Percentiles rank a stretch among this genome's conserved stretches.
Evolutionary conservation across 2,797 vertebrate genomes (phyloP).

Genomic region (Coregonus ussuriensis): DNA sequence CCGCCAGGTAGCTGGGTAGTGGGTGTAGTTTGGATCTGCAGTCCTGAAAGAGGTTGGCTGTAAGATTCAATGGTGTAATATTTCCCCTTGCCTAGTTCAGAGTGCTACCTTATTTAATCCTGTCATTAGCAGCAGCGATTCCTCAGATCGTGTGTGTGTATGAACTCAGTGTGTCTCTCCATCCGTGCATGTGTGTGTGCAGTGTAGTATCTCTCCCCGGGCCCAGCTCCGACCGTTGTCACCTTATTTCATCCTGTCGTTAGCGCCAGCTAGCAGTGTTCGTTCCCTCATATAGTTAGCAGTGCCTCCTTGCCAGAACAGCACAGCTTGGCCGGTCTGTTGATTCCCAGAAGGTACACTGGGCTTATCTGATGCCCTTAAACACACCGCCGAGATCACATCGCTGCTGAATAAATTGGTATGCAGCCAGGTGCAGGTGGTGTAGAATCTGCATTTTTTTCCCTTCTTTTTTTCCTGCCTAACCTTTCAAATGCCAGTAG

Average conservation of each 20-base stretch:
- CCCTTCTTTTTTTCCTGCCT: background rate
- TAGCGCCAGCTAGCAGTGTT: background rate
- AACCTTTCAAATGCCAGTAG: background rate
- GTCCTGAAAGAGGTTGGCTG: too few relatives aligned
- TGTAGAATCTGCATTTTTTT: background rate
- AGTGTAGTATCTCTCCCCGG: background rate
- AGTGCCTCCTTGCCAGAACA: background rate
- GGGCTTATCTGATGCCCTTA: slow-evolving; percentile 1
- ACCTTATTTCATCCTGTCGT: background rate
- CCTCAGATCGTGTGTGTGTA: background rate
- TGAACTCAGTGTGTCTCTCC: too few relatives aligned
- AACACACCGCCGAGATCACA: background rate
- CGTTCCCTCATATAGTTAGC: background rate
- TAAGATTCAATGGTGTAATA: too few relatives aligned
- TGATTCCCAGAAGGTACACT: background rate
- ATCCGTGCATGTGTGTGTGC: background rate
- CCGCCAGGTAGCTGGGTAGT: too few relatives aligned
- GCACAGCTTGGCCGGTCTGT: background rate
- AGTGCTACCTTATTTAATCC: too few relatives aligned
- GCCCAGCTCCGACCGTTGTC: background rate
- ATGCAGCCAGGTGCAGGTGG: background rate
- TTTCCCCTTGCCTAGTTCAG: too few relatives aligned
- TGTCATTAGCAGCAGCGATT: too few relatives aligned
- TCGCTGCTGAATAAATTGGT: background rate
- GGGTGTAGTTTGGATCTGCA: too few relatives aligned